Evolutionary conservation across 2,113 vertebrate species (phyloP).

Genomic region (Leptodactylus fuscus): DNA sequence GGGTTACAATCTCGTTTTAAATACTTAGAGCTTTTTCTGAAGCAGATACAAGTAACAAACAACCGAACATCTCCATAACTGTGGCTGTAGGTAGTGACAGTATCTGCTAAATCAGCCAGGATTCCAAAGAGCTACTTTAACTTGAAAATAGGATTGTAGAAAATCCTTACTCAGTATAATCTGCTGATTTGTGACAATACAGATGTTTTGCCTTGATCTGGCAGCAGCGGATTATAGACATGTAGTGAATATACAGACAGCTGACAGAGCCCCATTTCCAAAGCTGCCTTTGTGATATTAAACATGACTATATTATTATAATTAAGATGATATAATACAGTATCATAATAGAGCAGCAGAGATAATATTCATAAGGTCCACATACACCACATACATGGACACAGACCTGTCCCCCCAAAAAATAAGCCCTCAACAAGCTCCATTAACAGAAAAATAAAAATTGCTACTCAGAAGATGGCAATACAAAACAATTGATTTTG

Average conservation of each 20-base stretch:
- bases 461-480: too few relatives aligned
- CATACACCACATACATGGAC: too few relatives aligned
- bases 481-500: too few relatives aligned
- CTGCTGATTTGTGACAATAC: slow-evolving; percentile 13
- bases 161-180: slow-evolving; percentile 30
- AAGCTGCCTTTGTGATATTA: background rate
- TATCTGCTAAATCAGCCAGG: slow-evolving; percentile 6
- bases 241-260: background rate
- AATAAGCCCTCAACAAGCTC: too few relatives aligned
- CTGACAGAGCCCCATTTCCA: background rate
- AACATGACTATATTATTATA: background rate
- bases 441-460: too few relatives aligned
- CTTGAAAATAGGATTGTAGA: slow-evolving; percentile 35
- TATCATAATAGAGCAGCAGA: too few relatives aligned
- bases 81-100: background rate
- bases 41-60: background rate
- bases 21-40: too few relatives aligned
- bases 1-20: too few relatives aligned
- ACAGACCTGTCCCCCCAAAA: too few relatives aligned
- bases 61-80: background rate
- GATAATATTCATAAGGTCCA: too few relatives aligned
- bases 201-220: background rate
- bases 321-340: too few relatives aligned
- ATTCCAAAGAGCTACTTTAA: slow-evolving; percentile 16
- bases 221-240: slow-evolving; percentile 8